Percentiles rank a stretch among this genome's conserved stretches.
Evolutionary conservation across 1,140 invertebrate genomes (phyloP).

Genomic region (Acromyrmex echinatior): DNA sequence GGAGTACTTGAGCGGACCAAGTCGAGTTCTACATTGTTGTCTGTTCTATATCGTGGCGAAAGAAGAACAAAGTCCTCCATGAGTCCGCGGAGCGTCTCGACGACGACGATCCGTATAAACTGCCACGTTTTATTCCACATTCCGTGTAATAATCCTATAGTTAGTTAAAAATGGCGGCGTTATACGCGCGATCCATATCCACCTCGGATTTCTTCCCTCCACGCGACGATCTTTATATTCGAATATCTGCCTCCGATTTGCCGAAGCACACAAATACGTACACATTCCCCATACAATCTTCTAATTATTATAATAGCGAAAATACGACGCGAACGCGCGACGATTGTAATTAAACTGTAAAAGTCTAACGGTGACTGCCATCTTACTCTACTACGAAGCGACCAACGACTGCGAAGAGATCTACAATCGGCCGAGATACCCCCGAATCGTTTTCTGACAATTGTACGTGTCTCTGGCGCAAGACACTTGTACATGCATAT

Average conservation of each 20-base stretch:
- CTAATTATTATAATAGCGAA: constrained; percentile 37
- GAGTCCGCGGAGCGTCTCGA: constrained; percentile 9
- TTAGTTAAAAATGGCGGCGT: constrained; percentile 49
- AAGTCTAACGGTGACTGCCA: constrained; percentile 54
- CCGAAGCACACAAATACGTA: constrained; percentile 5
- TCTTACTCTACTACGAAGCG: constrained; percentile 39
- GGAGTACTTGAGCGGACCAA: constrained; percentile 17
- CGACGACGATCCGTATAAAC: constrained; percentile 19
- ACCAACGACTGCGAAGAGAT: constrained; percentile 43
- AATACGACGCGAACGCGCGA: constrained; percentile 37
- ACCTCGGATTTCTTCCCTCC: constrained; percentile 43
- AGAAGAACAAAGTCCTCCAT: no score
- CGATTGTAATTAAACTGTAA: constrained; percentile 33
- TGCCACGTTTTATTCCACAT: constrained; percentile 41
- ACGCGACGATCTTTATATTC: constrained; percentile 3
- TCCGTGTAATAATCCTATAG: constrained; percentile 54
- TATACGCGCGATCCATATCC: constrained; percentile 35
- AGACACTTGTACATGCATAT: constrained; percentile 60
- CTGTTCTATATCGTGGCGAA: constrained; percentile 50
- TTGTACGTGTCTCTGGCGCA: constrained; percentile 15
- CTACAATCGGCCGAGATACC: constrained; percentile 3
- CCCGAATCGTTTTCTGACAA: constrained; percentile 40
- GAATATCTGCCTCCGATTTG: background rate
- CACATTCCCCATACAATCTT: background rate
- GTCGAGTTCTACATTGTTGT: constrained; percentile 50